phyloP scores from a whole-genome alignment of 2,113 vertebrate genomes.

The Azemiops feae region DNA sequence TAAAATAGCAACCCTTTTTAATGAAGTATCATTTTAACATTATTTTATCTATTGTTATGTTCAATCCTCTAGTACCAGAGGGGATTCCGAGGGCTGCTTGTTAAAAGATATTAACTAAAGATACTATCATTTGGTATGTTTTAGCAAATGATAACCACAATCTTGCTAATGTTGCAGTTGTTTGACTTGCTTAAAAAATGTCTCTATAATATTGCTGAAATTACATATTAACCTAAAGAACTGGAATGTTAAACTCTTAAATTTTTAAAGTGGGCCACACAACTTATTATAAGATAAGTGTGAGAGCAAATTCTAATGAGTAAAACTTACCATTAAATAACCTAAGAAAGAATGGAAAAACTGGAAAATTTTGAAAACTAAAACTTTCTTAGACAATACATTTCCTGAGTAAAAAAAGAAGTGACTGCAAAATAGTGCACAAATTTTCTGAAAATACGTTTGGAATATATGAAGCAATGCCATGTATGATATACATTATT shows the following conservation, averaged over 20 bases:
- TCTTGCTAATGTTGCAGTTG: background rate
- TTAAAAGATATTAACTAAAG: background rate
- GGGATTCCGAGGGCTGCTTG: background rate
- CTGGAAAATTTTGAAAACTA: background rate
- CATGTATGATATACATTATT: background rate
- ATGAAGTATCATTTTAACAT: background rate
- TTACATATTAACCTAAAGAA: background rate
- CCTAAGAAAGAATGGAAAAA: background rate
- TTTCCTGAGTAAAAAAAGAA: background rate
- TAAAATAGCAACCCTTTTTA: background rate
- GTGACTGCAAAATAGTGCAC: background rate
- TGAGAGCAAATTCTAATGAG: background rate
- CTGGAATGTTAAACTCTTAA: background rate
- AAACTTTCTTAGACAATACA: background rate
- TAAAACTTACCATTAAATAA: background rate
- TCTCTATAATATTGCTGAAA: background rate
- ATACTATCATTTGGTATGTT: background rate
- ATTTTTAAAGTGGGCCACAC: background rate
- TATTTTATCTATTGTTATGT: background rate
- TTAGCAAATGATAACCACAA: background rate
- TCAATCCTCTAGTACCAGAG: background rate
- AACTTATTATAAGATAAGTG: background rate
- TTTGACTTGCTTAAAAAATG: background rate
- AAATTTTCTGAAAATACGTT: background rate
- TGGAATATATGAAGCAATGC: background rate